Percentiles rank a stretch among this genome's conserved stretches.
Evolutionary conservation across 1,140 invertebrate genomes (phyloP).

Genomic region (Monomorium pharaonis): DNA sequence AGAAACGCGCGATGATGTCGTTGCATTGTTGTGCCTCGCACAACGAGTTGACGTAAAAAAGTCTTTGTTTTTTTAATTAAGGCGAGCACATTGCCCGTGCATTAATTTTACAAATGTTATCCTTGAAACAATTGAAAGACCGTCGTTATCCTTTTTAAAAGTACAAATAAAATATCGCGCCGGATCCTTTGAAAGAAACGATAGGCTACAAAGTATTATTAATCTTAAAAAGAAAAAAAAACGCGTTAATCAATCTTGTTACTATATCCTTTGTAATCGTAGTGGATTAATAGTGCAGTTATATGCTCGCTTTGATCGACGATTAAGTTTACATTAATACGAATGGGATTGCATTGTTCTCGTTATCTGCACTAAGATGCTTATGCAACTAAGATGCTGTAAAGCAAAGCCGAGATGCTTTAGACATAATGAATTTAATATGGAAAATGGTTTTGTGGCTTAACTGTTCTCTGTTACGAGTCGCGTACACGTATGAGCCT

Average conservation of each 20-base stretch:
- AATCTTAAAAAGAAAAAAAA: not conserved
- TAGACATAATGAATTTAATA: slow-evolving; percentile 17
- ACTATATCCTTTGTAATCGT: not conserved
- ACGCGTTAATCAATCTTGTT: not conserved
- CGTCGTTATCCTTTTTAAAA: not conserved
- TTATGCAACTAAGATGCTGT: slow-evolving; percentile 48
- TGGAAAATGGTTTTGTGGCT: slow-evolving; percentile 29
- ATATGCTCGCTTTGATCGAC: slow-evolving; percentile 6
- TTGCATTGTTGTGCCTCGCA: not conserved
- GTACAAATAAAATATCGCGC: not conserved
- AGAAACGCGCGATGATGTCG: not conserved
- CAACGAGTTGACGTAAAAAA: not conserved
- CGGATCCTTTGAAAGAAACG: not conserved
- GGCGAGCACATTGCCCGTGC: not conserved
- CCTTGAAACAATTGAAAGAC: not conserved
- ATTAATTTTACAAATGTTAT: slow-evolving; percentile 9
- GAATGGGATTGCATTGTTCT: slow-evolving; percentile 27
- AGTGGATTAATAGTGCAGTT: not conserved
- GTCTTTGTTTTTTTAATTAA: slow-evolving; percentile 27
- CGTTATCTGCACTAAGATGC: slow-evolving; percentile 40
- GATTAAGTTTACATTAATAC: slow-evolving; percentile 37
- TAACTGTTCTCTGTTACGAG: slow-evolving; percentile 25
- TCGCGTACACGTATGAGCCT: not conserved
- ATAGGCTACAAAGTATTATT: not conserved
- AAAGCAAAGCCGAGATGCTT: slow-evolving; percentile 22